Evolutionary conservation across 2,888 invertebrate species (phyloP).

Genomic region (Entomobrya proxima): DNA sequence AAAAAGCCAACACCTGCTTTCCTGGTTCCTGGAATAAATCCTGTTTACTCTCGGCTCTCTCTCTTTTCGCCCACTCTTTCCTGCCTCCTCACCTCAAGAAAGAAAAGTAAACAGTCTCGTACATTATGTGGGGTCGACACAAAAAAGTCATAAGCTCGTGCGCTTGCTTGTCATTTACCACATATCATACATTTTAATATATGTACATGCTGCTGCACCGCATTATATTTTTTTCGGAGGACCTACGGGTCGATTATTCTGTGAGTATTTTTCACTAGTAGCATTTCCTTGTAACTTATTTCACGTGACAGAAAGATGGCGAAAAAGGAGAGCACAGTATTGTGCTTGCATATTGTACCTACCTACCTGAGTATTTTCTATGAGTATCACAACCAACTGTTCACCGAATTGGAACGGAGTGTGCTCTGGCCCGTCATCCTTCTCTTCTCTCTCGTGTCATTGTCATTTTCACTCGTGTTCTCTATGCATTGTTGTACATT

Average conservation of each 20-base stretch:
- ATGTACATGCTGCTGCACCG: background rate
- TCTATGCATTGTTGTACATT: slow-evolving; percentile 14
- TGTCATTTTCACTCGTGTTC: slow-evolving; percentile 47
- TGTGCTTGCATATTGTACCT: no score
- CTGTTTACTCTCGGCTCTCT: slow-evolving; percentile 29
- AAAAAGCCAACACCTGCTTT: slow-evolving; percentile 45
- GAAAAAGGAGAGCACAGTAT: background rate
- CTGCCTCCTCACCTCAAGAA: slow-evolving; percentile 30
- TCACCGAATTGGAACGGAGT: slow-evolving; percentile 53
- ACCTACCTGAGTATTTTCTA: no score
- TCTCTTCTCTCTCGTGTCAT: slow-evolving; percentile 38
- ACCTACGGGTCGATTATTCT: slow-evolving; percentile 17
- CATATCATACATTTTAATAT: slow-evolving; percentile 11
- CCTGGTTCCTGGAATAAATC: slow-evolving; percentile 43
- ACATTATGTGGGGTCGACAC: background rate
- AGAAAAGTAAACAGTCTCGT: background rate
- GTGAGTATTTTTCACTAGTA: slow-evolving; percentile 17
- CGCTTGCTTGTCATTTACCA: slow-evolving; percentile 35
- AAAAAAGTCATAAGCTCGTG: slow-evolving; percentile 34
- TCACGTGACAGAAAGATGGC: slow-evolving; percentile 41
- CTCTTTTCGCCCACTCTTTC: slow-evolving; percentile 33
- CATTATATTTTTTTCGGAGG: background rate
- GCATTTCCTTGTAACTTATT: background rate
- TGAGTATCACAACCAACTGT: slow-evolving; percentile 26
- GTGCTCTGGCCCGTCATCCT: slow-evolving; percentile 14